Base-by-base conservation (phyloP, 1,140 invertebrate genomes). In the Halictus rubicundus region DNA sequence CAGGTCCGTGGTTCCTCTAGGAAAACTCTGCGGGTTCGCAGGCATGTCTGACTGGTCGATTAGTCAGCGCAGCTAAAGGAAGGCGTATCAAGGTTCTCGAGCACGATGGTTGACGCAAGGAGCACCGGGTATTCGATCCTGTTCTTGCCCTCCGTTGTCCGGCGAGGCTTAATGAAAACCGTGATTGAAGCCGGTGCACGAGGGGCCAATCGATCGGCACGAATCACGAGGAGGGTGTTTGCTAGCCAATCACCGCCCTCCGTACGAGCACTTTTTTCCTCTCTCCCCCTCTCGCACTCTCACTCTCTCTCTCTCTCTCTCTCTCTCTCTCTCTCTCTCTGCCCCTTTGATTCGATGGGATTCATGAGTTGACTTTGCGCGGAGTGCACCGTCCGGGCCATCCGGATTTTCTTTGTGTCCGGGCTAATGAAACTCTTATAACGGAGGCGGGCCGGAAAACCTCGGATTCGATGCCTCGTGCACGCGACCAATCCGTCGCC, bases 101-200 rank as follows among this genome's bases (percentile, higher is more conserved):
- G 52, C 32, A 32, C 39, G 19, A 25, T 23, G 59, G 46, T 72
- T 65, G 65, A 78, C 54, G 68, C 65, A 66, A 68, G 68, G 52
- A 82, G 69, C 76, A 65, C 52, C 63, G 77, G 71, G 39, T 66
- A 73, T 85, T 80, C 68, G 80, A 82, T 61, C 23, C n/a, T 42
- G 32, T 7, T 61, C 49, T 68, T 68, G 39, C 69, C 72, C 64
- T 77, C 21, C 32, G 46, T 84, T 64, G 82, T 77, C 72, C 66
- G 61, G 73, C 73, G 78, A 69, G 85, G 84, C 88, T 85, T 91
- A 91, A 90, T 90, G 88, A 90, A 91, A 90, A 91, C 83, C 81
- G 87, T 89, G 89, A 89, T 90, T 90, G 89, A 87, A 88, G 85
- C 71, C 52, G 25, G 69, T 83, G 82, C 78, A 68, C 66, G 74